Base-by-base conservation (phyloP, 1,140 invertebrate genomes). In the Sarcophaga peregrina region DNA sequence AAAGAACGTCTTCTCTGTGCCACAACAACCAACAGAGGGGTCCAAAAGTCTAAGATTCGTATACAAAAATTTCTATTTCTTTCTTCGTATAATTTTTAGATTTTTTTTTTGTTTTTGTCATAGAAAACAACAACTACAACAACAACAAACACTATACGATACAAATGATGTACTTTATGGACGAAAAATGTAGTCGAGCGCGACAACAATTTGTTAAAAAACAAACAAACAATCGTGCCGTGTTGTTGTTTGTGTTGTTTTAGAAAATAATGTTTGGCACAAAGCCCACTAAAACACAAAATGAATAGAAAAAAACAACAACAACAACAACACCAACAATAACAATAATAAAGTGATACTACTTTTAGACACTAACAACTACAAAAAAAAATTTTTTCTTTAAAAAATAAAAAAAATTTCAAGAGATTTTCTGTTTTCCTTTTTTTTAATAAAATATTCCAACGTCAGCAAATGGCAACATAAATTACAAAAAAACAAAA, bases 141-240 rank as follows among this genome's bases (percentile, higher is more conserved):
- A 37, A 37, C 25, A 37, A 4, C 25, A 37, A 37, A 37, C 25
- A 37, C 25, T 37, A 37, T 37, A 37, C 25, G 4, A 37, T 4
- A 37, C 25, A 37, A 37, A 68, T 68, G n/a, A 68, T 78, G 58
- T 52, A 80, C 75, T 80, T 68, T 25, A 68, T 82, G 58, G 81
- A 54, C 74, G 62, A 84, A 87, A 88, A 89, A 89, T 89, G 88
- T 89, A 89, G 88, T 89, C 87, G 88, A 89, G 88, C 86, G 86
- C 88, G 86, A 87, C 88, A 85, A 88, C 88, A 87, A 89, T 89
- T 89, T 89, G 88, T 89, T 84, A 86, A 85, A 89, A 89, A 89
- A 52, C 83, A 80, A n/a, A 58, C 52, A 50, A 58, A 45, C 80
- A 82, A 83, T 45, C 6, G 25, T 37, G 25, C 25, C 25, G 25